Conservation (phyloP, 2,888 invertebrate species). For the Sarcophaga rosellei region DNA sequence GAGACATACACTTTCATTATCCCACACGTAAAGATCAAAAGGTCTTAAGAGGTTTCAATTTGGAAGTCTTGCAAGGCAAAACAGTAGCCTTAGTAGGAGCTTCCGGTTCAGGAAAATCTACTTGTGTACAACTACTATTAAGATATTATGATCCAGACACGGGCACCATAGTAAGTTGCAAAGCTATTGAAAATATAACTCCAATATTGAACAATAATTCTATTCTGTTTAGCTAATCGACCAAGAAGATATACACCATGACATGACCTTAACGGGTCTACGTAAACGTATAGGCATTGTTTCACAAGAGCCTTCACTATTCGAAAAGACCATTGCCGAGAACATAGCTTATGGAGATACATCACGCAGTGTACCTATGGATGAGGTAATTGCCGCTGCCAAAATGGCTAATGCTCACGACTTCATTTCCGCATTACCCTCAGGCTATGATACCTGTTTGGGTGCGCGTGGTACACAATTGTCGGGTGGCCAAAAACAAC, state of each 20-base stretch:
- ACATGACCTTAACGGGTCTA: slow-evolving; percentile 86
- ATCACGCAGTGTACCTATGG: slow-evolving; percentile 84
- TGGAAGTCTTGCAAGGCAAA: slow-evolving; percentile 86
- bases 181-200: neutral
- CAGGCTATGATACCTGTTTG: slow-evolving; percentile 89
- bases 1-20: slow-evolving; percentile 89
- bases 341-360: slow-evolving; percentile 95
- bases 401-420: slow-evolving; percentile 90
- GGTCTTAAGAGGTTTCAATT: slow-evolving; percentile 87
- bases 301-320: slow-evolving; percentile 92
- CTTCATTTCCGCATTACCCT: slow-evolving; percentile 88
- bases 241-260: slow-evolving; percentile 83
- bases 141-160: slow-evolving; percentile 89
- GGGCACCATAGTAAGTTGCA: slow-evolving; percentile 83
- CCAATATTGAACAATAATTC: neutral
- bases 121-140: slow-evolving; percentile 90
- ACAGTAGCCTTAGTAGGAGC: slow-evolving; percentile 89
- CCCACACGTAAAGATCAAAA: slow-evolving; percentile 89
- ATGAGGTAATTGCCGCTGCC: slow-evolving; percentile 88
- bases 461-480: slow-evolving; percentile 90
- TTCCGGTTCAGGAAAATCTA: slow-evolving; percentile 91
- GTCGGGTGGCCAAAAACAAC: slow-evolving; percentile 93
- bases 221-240: slow-evolving; percentile 79
- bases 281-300: slow-evolving; percentile 90
- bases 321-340: slow-evolving; percentile 90